A percentile compares a stretch with the other conserved stretches of the same genome.
Evolutionary conservation across 2,888 invertebrate genomes (phyloP).

Genomic region (Auanema freiburgensis): DNA sequence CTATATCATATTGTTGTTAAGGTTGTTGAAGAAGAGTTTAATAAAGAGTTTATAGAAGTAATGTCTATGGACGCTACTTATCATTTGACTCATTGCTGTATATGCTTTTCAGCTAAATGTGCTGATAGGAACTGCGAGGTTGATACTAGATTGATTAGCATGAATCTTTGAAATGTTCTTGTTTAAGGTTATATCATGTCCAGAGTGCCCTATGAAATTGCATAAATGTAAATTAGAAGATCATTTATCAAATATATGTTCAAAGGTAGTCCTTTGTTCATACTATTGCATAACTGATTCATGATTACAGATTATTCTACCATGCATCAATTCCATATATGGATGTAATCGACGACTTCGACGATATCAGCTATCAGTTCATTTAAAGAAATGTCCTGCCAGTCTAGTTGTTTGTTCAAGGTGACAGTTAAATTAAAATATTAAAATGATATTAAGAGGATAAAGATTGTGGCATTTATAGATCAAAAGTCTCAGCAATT

Average conservation of each 20-base stretch:
- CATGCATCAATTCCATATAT: not conserved
- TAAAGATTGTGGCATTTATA: conserved; percentile 2
- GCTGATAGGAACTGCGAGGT: too few relatives aligned
- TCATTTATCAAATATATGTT: not conserved
- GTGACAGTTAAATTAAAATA: conserved; percentile 8
- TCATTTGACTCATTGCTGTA: too few relatives aligned
- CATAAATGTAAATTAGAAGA: conserved; percentile 1
- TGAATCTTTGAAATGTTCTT: not conserved
- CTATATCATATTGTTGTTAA: not conserved
- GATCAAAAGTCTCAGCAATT: not conserved
- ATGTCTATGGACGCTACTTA: too few relatives aligned
- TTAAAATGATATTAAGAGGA: not conserved
- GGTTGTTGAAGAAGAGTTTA: not conserved
- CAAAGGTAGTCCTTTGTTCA: not conserved
- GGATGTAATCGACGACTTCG: conserved; percentile 12
- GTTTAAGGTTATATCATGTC: not conserved
- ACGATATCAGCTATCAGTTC: conserved; percentile 21
- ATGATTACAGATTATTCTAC: not conserved
- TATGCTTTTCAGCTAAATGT: too few relatives aligned
- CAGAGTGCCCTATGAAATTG: not conserved
- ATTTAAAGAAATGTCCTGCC: conserved; percentile 28
- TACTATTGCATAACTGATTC: not conserved
- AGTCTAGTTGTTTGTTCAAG: conserved; percentile 40
- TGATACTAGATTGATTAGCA: too few relatives aligned
- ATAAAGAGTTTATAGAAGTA: conserved; percentile 1